These are phyloP conservation scores for Podabrus alpinus DNA, from an alignment of 2,888 invertebrate species.

Conservation along the genomic window DNA sequence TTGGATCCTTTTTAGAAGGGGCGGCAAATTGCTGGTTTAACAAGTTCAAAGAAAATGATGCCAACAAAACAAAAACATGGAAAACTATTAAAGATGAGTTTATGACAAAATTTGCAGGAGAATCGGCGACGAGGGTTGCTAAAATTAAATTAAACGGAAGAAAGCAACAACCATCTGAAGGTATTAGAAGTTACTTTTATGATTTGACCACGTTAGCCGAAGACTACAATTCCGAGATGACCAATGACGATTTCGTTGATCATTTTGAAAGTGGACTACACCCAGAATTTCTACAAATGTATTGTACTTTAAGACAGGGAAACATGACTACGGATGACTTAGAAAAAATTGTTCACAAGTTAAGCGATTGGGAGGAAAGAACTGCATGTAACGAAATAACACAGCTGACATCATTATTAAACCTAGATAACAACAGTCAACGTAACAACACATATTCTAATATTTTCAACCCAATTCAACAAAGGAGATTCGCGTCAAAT, in stretches of 20 bases:
- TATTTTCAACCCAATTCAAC: no score
- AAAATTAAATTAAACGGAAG: background rate
- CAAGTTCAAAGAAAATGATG: background rate
- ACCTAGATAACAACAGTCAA: background rate
- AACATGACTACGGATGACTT: no score
- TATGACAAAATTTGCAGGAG: background rate
- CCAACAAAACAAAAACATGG: background rate
- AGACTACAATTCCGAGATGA: background rate
- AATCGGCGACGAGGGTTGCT: background rate
- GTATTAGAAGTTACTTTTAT: background rate
- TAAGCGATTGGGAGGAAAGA: background rate
- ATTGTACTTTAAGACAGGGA: background rate
- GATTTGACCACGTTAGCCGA: background rate
- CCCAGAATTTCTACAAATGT: background rate
- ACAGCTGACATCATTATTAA: background rate
- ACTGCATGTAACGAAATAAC: background rate
- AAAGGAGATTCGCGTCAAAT: background rate
- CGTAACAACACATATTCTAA: background rate
- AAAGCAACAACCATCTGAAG: background rate
- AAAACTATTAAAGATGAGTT: background rate
- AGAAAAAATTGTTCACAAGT: background rate
- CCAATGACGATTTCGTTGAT: background rate
- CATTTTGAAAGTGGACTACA: background rate
- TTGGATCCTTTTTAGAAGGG: background rate
- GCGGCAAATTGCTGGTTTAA: background rate